Evolutionary conservation across 2,113 vertebrate genomes (phyloP).

Genomic region (Microcebus griseorufus): DNA sequence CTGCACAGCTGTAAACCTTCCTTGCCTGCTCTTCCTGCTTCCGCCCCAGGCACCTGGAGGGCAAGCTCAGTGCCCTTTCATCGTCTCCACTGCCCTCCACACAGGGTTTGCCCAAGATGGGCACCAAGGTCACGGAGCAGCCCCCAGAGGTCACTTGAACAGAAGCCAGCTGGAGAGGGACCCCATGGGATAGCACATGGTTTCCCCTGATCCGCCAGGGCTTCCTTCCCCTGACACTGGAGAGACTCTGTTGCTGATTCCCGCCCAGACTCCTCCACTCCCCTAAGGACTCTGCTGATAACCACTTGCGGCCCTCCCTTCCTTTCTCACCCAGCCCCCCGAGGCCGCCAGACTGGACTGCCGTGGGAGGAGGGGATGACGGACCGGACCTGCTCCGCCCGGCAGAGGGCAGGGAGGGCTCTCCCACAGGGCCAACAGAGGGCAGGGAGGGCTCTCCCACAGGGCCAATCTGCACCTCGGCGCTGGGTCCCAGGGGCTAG

Average conservation of each 20-base stretch:
- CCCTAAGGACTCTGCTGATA: neutral
- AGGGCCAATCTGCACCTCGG: neutral
- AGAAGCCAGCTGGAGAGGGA: neutral
- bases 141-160: neutral
- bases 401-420: accelerated
- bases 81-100: neutral
- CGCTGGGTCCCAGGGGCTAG: neutral
- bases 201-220: neutral
- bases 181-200: accelerated
- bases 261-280: neutral
- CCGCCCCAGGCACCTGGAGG: too few species aligned
- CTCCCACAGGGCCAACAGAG: too few species aligned
- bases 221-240: neutral
- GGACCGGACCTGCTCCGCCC: neutral
- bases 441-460: neutral
- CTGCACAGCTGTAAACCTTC: neutral
- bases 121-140: neutral
- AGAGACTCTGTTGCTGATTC: neutral
- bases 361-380: neutral
- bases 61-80: neutral
- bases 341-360: neutral
- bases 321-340: neutral
- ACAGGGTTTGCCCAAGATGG: neutral
- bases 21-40: neutral
- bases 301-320: neutral